Evolutionary conservation across 2,888 invertebrate genomes (phyloP), one percentile per base, ranked within the genome.

Genomic region (Metopia argyrocephala): DNA sequence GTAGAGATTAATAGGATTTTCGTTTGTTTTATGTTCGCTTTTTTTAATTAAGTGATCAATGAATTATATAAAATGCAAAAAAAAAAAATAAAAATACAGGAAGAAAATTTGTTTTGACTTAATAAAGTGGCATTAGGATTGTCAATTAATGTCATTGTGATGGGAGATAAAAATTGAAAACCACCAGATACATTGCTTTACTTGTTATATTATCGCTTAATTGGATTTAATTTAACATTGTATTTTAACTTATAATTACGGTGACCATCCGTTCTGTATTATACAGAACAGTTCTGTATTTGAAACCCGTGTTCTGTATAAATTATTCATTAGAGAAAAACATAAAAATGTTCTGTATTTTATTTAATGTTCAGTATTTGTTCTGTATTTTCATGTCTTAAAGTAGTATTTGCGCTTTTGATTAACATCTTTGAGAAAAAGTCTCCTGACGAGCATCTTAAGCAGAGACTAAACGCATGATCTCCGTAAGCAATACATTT

Each of bases 1-100:
- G 73, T 80, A 73, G 71, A 80, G 80, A 80, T 80, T 76, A 76
- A 73, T 73, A 23, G 59, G 75, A 75, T 75, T 65, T 76, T 21
- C 18, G 5, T 61, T 28, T 62, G 27, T 46, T 45, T 31, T 9
- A 18, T 57, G 50, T 45, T 45, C 18, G 7, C 48, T 15, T 56
- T 5, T 71, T 78, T 71, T 66, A 78, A 78, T 78, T 71, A 78
- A 78, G 78, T 78, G 71, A 73, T 78, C 78, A 78, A 71, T 66
- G 71, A 71, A 66, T 71, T 78, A 66, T 78, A 65, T 71, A 50
- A 73, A 73, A 54, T 56, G 28, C 2, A 56, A 12, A 31, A 31
- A 31, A 12, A 12, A 31, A 31, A 31, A 28, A 28, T 7, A 28
- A 31, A 61, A 46, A 46, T 48, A 31, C 46, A 46, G 62, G 69